phyloP scores from a whole-genome alignment of 2,113 vertebrate genomes.

The Aphelocoma coerulescens region DNA sequence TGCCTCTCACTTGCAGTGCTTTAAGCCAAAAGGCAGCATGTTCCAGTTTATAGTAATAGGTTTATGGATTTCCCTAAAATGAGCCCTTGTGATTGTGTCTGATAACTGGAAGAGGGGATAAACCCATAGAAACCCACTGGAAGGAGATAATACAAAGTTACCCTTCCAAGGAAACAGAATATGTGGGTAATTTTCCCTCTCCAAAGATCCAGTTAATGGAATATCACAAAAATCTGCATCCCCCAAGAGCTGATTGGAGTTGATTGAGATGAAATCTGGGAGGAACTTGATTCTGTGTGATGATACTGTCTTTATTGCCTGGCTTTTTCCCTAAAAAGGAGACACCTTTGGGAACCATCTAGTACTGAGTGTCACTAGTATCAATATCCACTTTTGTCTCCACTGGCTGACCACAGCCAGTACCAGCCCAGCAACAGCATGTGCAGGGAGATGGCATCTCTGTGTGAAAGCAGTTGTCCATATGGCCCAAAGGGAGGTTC shows the following conservation, averaged over 20 bases:
- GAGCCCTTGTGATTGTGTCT: background rate
- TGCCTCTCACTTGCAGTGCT: background rate
- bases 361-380: background rate
- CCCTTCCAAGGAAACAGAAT: background rate
- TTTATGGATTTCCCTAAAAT: background rate
- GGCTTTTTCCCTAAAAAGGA: background rate
- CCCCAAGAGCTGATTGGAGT: background rate
- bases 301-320: background rate
- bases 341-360: background rate
- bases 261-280: background rate
- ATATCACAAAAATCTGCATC: background rate
- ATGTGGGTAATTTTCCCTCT: background rate
- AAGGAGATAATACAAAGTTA: background rate
- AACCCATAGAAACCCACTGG: background rate
- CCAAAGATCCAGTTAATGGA: background rate
- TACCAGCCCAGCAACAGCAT: background rate
- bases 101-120: background rate
- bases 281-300: background rate
- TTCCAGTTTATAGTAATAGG: background rate
- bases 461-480: background rate
- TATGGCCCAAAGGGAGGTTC: background rate
- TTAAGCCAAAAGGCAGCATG: background rate
- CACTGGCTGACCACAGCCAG: background rate
- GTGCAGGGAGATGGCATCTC: background rate
- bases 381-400: background rate